Evolutionary conservation across 2,797 vertebrate genomes (phyloP).

Genomic region (Falco novaeseelandiae): DNA sequence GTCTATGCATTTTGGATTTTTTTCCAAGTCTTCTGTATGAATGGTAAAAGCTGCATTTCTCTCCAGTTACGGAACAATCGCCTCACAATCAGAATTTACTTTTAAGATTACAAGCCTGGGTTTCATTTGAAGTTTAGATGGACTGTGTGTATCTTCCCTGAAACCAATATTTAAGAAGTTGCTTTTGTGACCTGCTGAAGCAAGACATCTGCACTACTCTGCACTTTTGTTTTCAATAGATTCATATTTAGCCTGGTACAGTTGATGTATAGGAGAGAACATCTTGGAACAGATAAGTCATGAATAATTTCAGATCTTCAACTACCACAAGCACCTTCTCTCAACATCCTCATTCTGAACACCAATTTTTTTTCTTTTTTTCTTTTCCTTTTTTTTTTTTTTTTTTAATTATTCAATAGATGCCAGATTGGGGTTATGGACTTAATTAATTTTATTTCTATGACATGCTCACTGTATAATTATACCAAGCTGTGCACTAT

Average conservation of each 20-base stretch:
- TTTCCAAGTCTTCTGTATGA: background rate
- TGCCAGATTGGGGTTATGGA: slow-evolving; percentile 19
- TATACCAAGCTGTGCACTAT: slow-evolving; percentile 37
- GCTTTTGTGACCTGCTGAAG: slow-evolving; percentile 11
- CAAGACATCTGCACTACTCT: background rate
- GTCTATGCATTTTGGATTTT: background rate
- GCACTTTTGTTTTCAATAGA: slow-evolving; percentile 36
- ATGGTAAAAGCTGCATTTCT: slow-evolving; percentile 1
- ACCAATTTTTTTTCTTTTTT: background rate
- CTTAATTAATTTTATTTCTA: slow-evolving; percentile 43
- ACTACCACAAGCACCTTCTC: slow-evolving; percentile 38
- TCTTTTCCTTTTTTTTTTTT: background rate
- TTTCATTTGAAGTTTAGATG: background rate
- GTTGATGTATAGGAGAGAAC: background rate
- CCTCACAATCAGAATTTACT: background rate
- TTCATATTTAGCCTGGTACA: background rate
- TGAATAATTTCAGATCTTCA: slow-evolving; percentile 25
- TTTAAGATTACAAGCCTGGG: background rate
- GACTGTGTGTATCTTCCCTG: background rate
- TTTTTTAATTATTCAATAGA: background rate
- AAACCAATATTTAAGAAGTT: background rate
- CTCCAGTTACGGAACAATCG: background rate
- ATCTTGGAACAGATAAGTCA: background rate
- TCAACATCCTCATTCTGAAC: background rate
- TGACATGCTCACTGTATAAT: slow-evolving; percentile 44